Conservation (phyloP, 2,797 vertebrate species). For the Macropodus opercularis region DNA sequence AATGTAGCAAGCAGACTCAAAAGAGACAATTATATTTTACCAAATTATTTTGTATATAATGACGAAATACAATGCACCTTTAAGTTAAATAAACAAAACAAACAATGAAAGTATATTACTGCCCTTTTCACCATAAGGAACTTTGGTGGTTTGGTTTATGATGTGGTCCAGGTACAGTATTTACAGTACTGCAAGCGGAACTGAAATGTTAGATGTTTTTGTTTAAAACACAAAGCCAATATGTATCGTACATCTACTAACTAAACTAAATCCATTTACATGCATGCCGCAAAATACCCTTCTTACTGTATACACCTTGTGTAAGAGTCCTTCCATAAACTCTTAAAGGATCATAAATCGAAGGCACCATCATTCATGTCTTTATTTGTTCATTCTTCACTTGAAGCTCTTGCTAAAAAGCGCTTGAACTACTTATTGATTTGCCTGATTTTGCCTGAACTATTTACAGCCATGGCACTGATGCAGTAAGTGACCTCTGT, state of each 20-base stretch:
- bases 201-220: too few relatives aligned
- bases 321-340: neutral
- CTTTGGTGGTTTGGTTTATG: too few relatives aligned
- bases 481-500: neutral
- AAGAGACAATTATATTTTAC: too few relatives aligned
- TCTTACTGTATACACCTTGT: neutral
- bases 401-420: conserved; percentile 5
- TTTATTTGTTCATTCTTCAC: conserved; percentile 14
- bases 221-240: too few relatives aligned
- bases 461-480: neutral
- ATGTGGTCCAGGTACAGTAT: too few relatives aligned
- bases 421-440: conserved; percentile 13
- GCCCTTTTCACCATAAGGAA: too few relatives aligned
- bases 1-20: neutral
- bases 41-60: neutral
- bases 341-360: neutral
- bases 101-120: too few relatives aligned
- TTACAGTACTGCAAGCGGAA: too few relatives aligned
- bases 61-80: neutral
- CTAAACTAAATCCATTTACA: too few relatives aligned
- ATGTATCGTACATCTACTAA: too few relatives aligned
- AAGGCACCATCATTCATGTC: neutral
- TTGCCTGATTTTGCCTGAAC: too few relatives aligned
- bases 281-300: neutral
- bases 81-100: too few relatives aligned